Base-by-base conservation (phyloP, 2,888 invertebrate genomes). In the Malachius bipustulatus region DNA sequence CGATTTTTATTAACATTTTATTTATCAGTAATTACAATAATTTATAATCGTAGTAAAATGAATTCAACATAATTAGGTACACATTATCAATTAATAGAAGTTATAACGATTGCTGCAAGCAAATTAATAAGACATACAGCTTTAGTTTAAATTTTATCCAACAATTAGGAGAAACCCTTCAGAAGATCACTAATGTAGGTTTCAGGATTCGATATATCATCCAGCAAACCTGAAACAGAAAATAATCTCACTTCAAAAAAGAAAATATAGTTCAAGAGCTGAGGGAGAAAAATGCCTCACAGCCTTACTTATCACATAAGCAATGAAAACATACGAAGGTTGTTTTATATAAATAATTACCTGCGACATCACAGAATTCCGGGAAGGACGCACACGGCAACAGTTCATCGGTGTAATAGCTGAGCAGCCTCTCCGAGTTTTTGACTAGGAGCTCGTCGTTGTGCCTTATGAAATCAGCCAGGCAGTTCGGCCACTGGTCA, bases 291-390 rank as follows among this genome's bases (percentile, higher is more conserved):
- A 8, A 8, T 8, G n/a, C 24, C 24, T 24, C 24, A 8, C n/a
- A n/a, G n/a, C n/a, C n/a, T n/a, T n/a, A n/a, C n/a, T n/a, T n/a
- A n/a, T n/a, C 11, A 28, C 4, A 6, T 28, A 6, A 28, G 6
- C 8, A 28, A 28, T 11, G 4, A 10, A 10, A 8, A 28, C 4
- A 28, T 6, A 28, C 29, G 10, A 6, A 19, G n/a, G 6, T n/a
- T 19, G 24, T 19, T 19, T n/a, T n/a, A n/a, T n/a, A n/a, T n/a
- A n/a, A n/a, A n/a, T 14, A 59, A 65, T 60, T 59, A 73, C 90
- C 89, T 49, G 81, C 75, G 46, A 91, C 88, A 74, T 94, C 94
- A 64, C 85, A 87, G 70, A 89, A 89, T 67, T 96, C 94, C 4
- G 73, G 75, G 62, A 94, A 83, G 10, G 88, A 85, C 41, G 87